Base-by-base conservation (phyloP, 2,888 invertebrate species). In the Platycheirus rosarum region DNA sequence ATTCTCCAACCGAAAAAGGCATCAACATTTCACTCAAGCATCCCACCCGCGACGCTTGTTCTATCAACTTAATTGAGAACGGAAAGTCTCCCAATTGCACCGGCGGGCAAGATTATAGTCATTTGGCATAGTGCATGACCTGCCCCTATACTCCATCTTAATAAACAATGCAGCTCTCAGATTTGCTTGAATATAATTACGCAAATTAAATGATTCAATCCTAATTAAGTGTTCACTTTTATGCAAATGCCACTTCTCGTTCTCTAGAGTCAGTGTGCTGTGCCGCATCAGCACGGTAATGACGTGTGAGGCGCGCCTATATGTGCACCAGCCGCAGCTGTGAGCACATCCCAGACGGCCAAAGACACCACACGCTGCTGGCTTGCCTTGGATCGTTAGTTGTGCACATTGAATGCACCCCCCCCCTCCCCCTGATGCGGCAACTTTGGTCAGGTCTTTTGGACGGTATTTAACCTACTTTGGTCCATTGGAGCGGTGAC, bases 181-280 rank as follows among this genome's bases (percentile, higher is more conserved):
- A 71, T 71, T 69, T 73, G 51, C 65, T 49, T n/a, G 60, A 69
- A 74, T 74, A 78, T 74, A 78, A 78, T 84, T 84, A 84, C 78
- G 77, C 65, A 78, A 84, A 78, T 84, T 84, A 84, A 78, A 84
- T 84, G 77, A 84, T 84, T 84, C 73, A 68, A 60, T 60, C 49
- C 69, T 78, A 66, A 84, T 84, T 69, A 84, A 78, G 60, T 74
- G 78, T 51, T 74, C 63, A 65, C 40, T 77, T 84, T 57, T 73
- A 77, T 77, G 77, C 73, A 77, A 73, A 78, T 84, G 48, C 29
- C 42, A 37, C 48, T 32, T 18, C 48, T 32, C 14, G 35, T 48
- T 7, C 46, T 16, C 66, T 37, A 66, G 53, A 60, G 49, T 23
- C 40, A 46, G n/a, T n/a, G n/a, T n/a, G n/a, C n/a, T n/a, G n/a